A percentile compares a stretch with the other conserved stretches of the same genome.
Evolutionary conservation across 2,797 vertebrate species (phyloP).

Genomic region (Melanotaenia pygmaea): DNA sequence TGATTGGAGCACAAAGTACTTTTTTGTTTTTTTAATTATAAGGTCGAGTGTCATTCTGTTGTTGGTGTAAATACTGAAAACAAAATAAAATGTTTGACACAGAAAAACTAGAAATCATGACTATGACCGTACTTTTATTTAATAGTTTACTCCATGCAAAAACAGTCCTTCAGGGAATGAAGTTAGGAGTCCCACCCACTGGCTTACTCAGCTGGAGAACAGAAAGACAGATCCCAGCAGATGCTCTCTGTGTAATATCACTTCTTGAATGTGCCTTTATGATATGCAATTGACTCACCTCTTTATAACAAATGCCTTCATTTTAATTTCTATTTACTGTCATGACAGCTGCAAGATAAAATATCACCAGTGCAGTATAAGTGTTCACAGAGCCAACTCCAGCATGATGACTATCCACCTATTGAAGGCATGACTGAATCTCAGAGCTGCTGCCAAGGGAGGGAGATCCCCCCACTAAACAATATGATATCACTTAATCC

Average conservation of each 20-base stretch:
- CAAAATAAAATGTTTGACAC: conserved; percentile 25
- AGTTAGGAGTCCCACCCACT: conserved; percentile 35
- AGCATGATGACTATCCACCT: conserved; percentile 62
- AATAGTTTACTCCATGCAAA: conserved; percentile 24
- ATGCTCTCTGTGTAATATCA: conserved; percentile 56
- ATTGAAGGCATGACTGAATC: conserved; percentile 67
- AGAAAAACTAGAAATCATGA: conserved; percentile 44
- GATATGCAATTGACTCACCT: conserved; percentile 66
- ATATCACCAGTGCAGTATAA: conserved; percentile 51
- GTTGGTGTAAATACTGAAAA: conserved; percentile 24
- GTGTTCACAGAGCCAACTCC: conserved; percentile 31
- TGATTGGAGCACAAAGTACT: neutral
- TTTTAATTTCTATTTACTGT: conserved; percentile 63
- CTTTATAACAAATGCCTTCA: conserved; percentile 59
- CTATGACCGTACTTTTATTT: conserved; percentile 27
- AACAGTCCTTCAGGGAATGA: conserved; percentile 27
- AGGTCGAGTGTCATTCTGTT: neutral
- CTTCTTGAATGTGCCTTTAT: conserved; percentile 48
- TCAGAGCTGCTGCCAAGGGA: conserved; percentile 58
- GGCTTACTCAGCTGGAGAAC: conserved; percentile 53
- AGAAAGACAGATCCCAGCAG: conserved; percentile 53
- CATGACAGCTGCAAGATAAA: conserved; percentile 68
- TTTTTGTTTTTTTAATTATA: no score
- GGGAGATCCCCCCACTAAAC: conserved; percentile 73
- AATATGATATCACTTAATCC: conserved; percentile 77